Evolutionary conservation across 2,888 invertebrate genomes (phyloP).

Genomic region (Sarcophaga subvicina): DNA sequence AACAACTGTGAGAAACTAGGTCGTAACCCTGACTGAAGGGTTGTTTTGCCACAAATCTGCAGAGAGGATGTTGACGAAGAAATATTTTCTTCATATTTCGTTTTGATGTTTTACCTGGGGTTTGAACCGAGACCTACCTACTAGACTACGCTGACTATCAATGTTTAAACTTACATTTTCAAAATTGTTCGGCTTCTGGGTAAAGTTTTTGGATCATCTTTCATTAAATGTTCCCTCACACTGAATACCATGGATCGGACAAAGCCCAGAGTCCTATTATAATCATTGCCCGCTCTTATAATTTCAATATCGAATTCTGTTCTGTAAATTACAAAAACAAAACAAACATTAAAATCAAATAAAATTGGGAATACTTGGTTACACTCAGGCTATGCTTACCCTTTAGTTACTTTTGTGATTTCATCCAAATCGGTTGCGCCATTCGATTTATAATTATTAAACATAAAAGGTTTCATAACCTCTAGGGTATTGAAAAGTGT

Average conservation of each 20-base stretch:
- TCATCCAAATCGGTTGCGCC: conserved; percentile 71
- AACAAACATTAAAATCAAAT: background rate
- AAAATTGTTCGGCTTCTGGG: conserved; percentile 46
- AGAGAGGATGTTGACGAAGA: too few species aligned
- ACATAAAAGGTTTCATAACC: conserved; percentile 75
- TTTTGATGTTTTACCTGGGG: too few species aligned
- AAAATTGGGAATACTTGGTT: background rate
- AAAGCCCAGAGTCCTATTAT: conserved; percentile 21
- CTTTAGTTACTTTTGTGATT: conserved; percentile 47
- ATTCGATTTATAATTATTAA: conserved; percentile 73
- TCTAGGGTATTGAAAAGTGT: conserved; percentile 71
- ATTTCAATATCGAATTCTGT: conserved; percentile 72
- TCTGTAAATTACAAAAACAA: conserved; percentile 62
- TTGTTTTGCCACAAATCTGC: too few species aligned
- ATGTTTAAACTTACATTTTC: conserved; percentile 37
- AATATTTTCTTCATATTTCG: too few species aligned
- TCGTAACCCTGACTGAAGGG: too few species aligned
- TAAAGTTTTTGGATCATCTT: conserved; percentile 58
- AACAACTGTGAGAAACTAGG: too few species aligned
- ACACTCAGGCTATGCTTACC: conserved; percentile 65
- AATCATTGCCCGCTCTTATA: background rate
- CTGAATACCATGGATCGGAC: conserved; percentile 29
- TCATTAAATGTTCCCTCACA: conserved; percentile 49
- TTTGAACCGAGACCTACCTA: background rate
- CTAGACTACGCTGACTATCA: background rate